Conservation (phyloP, 2,888 invertebrate genomes). For the Tethea ocularis region DNA sequence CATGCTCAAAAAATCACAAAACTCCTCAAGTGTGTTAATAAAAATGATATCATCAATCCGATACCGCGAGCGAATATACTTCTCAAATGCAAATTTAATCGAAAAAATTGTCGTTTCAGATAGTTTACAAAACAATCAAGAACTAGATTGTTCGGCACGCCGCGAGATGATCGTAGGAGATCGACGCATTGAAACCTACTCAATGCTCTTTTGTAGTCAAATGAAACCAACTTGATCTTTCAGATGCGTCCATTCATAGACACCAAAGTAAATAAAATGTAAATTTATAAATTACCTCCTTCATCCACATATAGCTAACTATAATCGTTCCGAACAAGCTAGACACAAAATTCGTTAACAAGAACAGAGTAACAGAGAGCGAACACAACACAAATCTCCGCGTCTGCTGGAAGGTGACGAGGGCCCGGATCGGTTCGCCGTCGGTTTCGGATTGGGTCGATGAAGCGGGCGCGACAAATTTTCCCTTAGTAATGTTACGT, state of each 20-base stretch:
- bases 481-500: slow-evolving; percentile 81
- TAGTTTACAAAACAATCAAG: neutral
- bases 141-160: neutral
- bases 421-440: slow-evolving; percentile 31
- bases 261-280: neutral
- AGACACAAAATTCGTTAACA: neutral
- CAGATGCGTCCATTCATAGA: neutral
- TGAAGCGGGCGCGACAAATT: slow-evolving; percentile 70
- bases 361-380: neutral
- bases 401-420: slow-evolving; percentile 9
- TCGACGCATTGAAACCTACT: neutral
- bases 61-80: slow-evolving; percentile 45
- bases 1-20: slow-evolving; percentile 61
- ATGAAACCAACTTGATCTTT: neutral
- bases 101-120: neutral
- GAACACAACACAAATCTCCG: slow-evolving; percentile 1
- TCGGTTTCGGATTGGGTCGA: slow-evolving; percentile 53
- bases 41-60: slow-evolving; percentile 44
- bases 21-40: slow-evolving; percentile 55
- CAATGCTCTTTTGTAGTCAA: neutral
- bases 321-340: slow-evolving; percentile 1
- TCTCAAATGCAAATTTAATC: neutral
- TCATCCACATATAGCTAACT: neutral
- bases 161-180: neutral
- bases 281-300: neutral